These are phyloP conservation scores for Loxodonta africana DNA, from an alignment of 2,113 vertebrate genomes.

Conservation along the genomic window DNA sequence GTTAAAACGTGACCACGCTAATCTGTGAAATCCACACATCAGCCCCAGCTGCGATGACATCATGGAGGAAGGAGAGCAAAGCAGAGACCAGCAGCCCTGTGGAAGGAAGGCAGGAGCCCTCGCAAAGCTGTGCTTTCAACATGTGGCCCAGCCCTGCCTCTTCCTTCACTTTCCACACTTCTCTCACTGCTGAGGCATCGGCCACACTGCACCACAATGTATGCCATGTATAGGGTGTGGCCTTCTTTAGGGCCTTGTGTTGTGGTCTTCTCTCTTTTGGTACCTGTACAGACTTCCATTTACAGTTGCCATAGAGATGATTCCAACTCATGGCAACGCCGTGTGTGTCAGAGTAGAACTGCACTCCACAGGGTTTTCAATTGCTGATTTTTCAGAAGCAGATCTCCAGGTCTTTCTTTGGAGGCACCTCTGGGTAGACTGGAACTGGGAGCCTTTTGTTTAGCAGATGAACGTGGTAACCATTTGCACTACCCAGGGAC, in stretches of 20 bases:
- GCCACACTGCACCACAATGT: accelerated
- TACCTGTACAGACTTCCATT: not conserved
- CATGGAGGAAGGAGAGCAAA: not conserved
- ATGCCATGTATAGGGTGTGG: accelerated
- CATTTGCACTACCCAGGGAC: not conserved
- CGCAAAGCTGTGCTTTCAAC: accelerated
- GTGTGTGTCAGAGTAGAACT: not conserved
- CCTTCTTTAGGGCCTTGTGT: not conserved
- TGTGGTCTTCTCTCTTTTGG: not conserved
- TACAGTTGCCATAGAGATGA: not conserved
- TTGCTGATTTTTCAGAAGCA: not conserved
- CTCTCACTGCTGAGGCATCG: accelerated
- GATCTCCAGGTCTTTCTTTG: not conserved
- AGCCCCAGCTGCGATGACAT: not conserved
- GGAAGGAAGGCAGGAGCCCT: too few relatives aligned
- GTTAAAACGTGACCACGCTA: accelerated
- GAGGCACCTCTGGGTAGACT: not conserved
- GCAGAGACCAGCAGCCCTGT: accelerated
- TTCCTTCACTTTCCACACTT: accelerated
- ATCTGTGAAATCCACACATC: not conserved
- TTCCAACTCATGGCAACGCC: not conserved
- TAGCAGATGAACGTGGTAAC: not conserved
- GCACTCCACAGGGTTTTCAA: not conserved
- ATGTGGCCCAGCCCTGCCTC: accelerated
- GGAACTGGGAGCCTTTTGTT: not conserved